Conservation (phyloP, 2,888 invertebrate species). For the Drosophila mayaguana region DNA sequence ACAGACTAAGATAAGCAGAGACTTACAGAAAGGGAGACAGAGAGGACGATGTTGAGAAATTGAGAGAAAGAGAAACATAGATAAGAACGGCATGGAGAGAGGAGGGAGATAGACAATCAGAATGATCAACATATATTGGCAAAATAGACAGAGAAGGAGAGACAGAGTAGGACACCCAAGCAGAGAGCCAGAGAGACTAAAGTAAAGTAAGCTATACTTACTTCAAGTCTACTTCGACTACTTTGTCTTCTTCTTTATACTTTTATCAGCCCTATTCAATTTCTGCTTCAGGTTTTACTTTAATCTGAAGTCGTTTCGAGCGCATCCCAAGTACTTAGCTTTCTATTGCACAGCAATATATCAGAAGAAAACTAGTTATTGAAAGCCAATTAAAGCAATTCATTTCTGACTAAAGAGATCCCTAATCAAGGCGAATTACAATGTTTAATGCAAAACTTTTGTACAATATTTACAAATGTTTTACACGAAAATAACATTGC, state of each 20-base stretch:
- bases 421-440: constrained; percentile 31
- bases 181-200: too few relatives aligned
- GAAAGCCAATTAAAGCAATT: neutral
- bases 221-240: too few relatives aligned
- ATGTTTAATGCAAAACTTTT: constrained; percentile 69
- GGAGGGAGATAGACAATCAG: neutral
- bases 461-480: constrained; percentile 76
- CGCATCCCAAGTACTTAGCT: neutral
- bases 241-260: too few relatives aligned
- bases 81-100: neutral
- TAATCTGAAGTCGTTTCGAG: neutral
- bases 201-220: too few relatives aligned
- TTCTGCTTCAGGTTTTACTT: neutral
- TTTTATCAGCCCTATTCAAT: neutral
- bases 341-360: neutral
- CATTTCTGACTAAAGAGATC: constrained; percentile 11
- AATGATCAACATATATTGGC: neutral
- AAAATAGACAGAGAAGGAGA: neutral
- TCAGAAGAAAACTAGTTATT: neutral
- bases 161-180: too few relatives aligned
- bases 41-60: neutral
- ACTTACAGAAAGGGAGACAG: neutral
- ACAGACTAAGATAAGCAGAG: neutral
- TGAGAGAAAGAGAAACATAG: neutral
- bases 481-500: constrained; percentile 73